Evolutionary conservation across 2,797 vertebrate species (phyloP), one percentile per base, ranked within the genome.

Genomic region (Tokudaia tokunoshimensis): DNA sequence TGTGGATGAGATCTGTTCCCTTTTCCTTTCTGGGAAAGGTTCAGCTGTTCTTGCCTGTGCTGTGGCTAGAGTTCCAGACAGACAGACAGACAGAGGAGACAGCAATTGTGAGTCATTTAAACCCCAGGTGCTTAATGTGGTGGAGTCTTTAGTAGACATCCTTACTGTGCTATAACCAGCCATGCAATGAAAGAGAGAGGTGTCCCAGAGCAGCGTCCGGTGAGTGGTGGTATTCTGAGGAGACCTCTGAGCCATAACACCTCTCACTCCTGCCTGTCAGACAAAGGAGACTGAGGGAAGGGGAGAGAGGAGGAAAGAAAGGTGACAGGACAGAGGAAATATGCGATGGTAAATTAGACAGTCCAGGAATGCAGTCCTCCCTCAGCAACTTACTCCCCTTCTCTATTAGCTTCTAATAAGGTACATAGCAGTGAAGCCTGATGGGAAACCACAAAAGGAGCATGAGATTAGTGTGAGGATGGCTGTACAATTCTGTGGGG

Each of bases 361-460:
- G 83, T 75, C 78, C 72, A 75, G 37, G 88, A 72, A 90, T 57
- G 72, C 12, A 72, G 22, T 82, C 67, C 12, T 41, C 19, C 55
- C 44, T 94, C 74, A 19, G 14, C 34, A 31, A 37, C 74, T 93
- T 93, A 65, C 63, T 80, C 6, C 59, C 87, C 82, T 61, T 74
- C 82, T 91, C n/a, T 47, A 70, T 22, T 34, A 92, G 26, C 80
- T 89, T 75, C 47, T n/a, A 87, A 31, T 55, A 95, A 90, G 65
- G 90, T 52, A 72, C 82, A 76, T 70, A 31, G 24, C 37, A 3
- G 52, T 81, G 70, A 78, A 87, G 37, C 26, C 80, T 50, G 82
- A 44, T 74, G 89, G 13, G 26, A 86, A 79, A 57, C n/a, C 50
- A 41, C 29, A 26, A 61, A 92, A 41, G 34, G 75, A 96, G 75